Conservation (phyloP, 2,888 invertebrate genomes). For the Tribolium freemani region DNA sequence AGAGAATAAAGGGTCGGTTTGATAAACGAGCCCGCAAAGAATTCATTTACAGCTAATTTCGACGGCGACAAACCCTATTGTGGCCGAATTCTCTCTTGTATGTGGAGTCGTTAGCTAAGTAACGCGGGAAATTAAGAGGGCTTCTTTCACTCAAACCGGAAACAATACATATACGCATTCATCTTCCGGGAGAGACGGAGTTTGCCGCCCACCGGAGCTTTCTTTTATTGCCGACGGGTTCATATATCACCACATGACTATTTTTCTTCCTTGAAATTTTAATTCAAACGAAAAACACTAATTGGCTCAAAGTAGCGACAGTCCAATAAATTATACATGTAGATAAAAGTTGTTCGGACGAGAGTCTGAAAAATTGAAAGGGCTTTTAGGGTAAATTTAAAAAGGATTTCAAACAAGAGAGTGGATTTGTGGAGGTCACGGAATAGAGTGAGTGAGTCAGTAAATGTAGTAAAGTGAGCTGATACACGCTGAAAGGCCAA, state of each 20-base stretch:
- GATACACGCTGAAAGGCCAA: conserved; percentile 61
- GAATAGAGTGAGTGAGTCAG: conserved; percentile 51
- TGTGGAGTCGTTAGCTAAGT: conserved; percentile 67
- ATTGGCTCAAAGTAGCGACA: neutral
- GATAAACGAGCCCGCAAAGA: conserved; percentile 65
- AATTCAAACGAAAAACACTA: neutral
- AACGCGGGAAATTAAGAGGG: conserved; percentile 68
- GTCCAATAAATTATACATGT: conserved; percentile 22
- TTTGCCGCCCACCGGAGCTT: conserved; percentile 45
- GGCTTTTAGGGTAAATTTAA: conserved; percentile 58
- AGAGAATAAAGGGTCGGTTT: conserved; percentile 60
- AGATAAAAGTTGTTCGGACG: conserved; percentile 24
- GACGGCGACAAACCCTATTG: conserved; percentile 65
- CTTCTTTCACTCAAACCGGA: conserved; percentile 67
- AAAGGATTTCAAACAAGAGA: conserved; percentile 54
- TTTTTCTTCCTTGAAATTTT: conserved; percentile 23
- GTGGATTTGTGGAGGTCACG: conserved; percentile 54
- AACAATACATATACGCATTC: conserved; percentile 69
- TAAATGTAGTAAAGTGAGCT: conserved; percentile 62
- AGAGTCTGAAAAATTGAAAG: conserved; percentile 56
- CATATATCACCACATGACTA: conserved; percentile 54
- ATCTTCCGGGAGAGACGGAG: conserved; percentile 63
- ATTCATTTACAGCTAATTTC: conserved; percentile 67
- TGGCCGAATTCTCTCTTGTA: conserved; percentile 59
- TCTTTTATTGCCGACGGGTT: conserved; percentile 38